phyloP scores from a whole-genome alignment of 1,140 invertebrate genomes.

The Stegodyphus dumicola region DNA sequence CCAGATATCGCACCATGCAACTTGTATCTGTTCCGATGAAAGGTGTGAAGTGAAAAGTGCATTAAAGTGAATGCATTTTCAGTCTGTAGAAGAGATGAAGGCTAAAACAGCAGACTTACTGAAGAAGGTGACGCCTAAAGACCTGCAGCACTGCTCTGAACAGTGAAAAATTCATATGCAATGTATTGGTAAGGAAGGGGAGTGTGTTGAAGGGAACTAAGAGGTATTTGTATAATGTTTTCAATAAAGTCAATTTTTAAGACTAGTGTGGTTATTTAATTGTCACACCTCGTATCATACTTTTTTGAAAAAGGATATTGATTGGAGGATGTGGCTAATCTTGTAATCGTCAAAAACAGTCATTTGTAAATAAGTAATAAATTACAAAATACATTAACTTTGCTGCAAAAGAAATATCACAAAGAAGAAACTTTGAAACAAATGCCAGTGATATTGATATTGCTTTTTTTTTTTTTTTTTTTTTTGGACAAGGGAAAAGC shows the following conservation, averaged over 20 bases:
- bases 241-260: conserved; percentile 1
- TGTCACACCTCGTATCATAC: too few species aligned
- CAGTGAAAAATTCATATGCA: background rate
- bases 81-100: conserved; percentile 1
- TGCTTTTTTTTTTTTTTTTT: too few species aligned
- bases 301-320: too few species aligned
- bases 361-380: too few species aligned
- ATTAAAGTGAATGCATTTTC: conserved; percentile 3
- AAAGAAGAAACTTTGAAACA: too few species aligned
- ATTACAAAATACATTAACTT: too few species aligned
- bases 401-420: too few species aligned
- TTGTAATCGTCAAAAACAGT: too few species aligned
- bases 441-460: too few species aligned
- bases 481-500: too few species aligned
- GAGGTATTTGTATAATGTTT: background rate
- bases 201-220: background rate
- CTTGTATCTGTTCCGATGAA: too few species aligned
- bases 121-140: background rate
- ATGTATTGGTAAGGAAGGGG: background rate
- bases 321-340: too few species aligned
- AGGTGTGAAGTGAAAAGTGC: conserved; percentile 21
- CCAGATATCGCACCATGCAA: conserved; percentile 3
- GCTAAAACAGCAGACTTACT: conserved; percentile 2
- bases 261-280: background rate
- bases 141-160: background rate